Conservation (phyloP, 1,140 invertebrate species). For the Cecropterus lyciades region DNA sequence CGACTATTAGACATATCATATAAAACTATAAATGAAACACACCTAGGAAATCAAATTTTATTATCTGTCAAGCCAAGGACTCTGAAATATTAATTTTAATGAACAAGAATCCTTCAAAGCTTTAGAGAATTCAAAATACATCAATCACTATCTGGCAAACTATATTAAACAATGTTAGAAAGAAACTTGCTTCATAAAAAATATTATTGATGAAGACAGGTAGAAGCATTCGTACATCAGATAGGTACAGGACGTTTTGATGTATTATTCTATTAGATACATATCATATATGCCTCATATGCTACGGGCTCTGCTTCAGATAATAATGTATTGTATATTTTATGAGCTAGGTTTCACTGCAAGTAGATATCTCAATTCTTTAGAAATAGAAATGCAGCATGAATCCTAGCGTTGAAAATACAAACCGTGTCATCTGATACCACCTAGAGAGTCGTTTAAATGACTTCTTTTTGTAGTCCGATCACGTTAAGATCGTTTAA, state of each 20-base stretch:
- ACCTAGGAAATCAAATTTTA: no score
- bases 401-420: slow-evolving; percentile 19
- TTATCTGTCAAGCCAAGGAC: no score
- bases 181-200: slow-evolving; percentile 61
- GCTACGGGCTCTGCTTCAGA: slow-evolving; percentile 42
- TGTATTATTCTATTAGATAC: slow-evolving; percentile 71
- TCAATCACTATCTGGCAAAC: slow-evolving; percentile 66
- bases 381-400: slow-evolving; percentile 16
- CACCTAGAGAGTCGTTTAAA: slow-evolving; percentile 8
- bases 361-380: slow-evolving; percentile 25
- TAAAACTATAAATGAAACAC: no score
- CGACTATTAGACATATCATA: no score
- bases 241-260: slow-evolving; percentile 58
- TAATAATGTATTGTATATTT: slow-evolving; percentile 53
- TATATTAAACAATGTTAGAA: slow-evolving; percentile 59
- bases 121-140: slow-evolving; percentile 57
- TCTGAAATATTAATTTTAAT: slow-evolving; percentile 19
- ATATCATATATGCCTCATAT: slow-evolving; percentile 53
- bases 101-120: slow-evolving; percentile 43
- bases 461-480: slow-evolving; percentile 15
- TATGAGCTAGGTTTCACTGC: slow-evolving; percentile 44
- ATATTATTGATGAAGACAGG: slow-evolving; percentile 80
- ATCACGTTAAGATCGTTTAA: slow-evolving; percentile 22
- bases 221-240: slow-evolving; percentile 59
- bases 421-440: slow-evolving; percentile 18